Percentiles rank a stretch among this genome's conserved stretches.
These are phyloP conservation scores for Rhombomys opimus DNA, from an alignment of 2,113 vertebrate species.

Conservation along the genomic window DNA sequence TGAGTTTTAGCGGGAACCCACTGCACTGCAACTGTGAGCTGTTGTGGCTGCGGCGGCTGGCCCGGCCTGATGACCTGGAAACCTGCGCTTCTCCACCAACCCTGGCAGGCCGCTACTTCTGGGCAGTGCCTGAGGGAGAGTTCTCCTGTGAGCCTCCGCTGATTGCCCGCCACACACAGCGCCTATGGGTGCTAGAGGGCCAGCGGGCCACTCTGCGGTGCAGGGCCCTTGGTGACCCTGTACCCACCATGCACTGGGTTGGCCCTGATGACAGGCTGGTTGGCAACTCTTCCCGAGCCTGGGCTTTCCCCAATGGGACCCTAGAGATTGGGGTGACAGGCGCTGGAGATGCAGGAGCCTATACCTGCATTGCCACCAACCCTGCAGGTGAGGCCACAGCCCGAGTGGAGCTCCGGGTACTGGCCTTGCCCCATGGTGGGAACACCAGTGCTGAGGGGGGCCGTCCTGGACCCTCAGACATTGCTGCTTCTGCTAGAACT, in stretches of 20 bases:
- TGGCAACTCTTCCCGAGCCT: slow-evolving; percentile 91
- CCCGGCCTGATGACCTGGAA: slow-evolving; percentile 93
- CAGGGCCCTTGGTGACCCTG: slow-evolving; percentile 92
- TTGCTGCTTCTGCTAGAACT: slow-evolving; percentile 85
- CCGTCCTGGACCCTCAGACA: slow-evolving; percentile 88
- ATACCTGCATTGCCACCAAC: slow-evolving; percentile 95
- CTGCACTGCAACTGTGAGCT: slow-evolving; percentile 96
- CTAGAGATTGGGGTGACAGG: slow-evolving; percentile 93
- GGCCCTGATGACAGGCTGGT: slow-evolving; percentile 94
- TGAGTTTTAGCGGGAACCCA: slow-evolving; percentile 95
- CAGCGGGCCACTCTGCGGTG: slow-evolving; percentile 93
- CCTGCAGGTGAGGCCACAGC: slow-evolving; percentile 94
- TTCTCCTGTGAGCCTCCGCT: slow-evolving; percentile 95
- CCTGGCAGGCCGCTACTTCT: slow-evolving; percentile 94
- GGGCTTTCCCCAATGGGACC: slow-evolving; percentile 93
- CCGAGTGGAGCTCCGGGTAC: slow-evolving; percentile 92
- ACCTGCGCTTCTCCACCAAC: slow-evolving; percentile 92
- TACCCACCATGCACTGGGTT: slow-evolving; percentile 94
- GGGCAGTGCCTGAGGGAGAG: slow-evolving; percentile 95
- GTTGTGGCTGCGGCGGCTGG: slow-evolving; percentile 92
- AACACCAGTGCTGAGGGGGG: slow-evolving; percentile 85
- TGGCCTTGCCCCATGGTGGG: slow-evolving; percentile 92
- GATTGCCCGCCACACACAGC: slow-evolving; percentile 94
- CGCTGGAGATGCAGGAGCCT: slow-evolving; percentile 91
- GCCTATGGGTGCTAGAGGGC: slow-evolving; percentile 94